Conservation (phyloP, 1,140 invertebrate species). For the Melanaphis sacchari region DNA sequence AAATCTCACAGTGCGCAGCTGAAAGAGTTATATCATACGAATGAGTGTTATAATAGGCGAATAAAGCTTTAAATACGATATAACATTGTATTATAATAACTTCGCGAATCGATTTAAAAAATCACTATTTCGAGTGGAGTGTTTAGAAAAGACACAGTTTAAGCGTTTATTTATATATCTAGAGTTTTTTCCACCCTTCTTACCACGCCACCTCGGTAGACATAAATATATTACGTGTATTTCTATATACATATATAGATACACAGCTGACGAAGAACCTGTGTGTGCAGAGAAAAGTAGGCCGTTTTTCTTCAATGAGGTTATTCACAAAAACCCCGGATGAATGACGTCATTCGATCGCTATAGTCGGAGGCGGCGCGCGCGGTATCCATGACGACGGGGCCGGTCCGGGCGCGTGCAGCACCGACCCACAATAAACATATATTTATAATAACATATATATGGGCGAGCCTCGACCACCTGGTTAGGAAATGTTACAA, state of each 20-base stretch:
- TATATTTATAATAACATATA: neutral
- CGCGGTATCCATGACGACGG: slow-evolving; percentile 18
- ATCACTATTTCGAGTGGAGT: neutral
- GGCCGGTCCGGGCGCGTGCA: neutral
- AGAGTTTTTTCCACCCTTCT: neutral
- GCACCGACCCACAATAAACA: neutral
- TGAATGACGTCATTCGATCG: slow-evolving; percentile 48
- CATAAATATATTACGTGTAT: neutral
- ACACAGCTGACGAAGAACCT: neutral
- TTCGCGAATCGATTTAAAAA: neutral
- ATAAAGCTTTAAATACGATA: neutral
- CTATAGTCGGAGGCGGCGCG: slow-evolving; percentile 11
- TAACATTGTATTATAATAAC: neutral
- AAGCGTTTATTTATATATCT: neutral
- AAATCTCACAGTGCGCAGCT: neutral
- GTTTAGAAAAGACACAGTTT: neutral
- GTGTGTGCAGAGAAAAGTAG: neutral
- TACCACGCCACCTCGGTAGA: neutral
- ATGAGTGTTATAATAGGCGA: neutral
- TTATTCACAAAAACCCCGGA: slow-evolving; percentile 57
- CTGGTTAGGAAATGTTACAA: neutral
- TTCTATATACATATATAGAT: neutral
- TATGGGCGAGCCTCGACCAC: neutral
- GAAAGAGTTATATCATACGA: neutral
- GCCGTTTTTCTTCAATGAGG: slow-evolving; percentile 54